A percentile compares a stretch with the other conserved stretches of the same genome.
These are phyloP conservation scores for Lathamus discolor DNA, from an alignment of 2,113 vertebrate species.

Conservation along the genomic window DNA sequence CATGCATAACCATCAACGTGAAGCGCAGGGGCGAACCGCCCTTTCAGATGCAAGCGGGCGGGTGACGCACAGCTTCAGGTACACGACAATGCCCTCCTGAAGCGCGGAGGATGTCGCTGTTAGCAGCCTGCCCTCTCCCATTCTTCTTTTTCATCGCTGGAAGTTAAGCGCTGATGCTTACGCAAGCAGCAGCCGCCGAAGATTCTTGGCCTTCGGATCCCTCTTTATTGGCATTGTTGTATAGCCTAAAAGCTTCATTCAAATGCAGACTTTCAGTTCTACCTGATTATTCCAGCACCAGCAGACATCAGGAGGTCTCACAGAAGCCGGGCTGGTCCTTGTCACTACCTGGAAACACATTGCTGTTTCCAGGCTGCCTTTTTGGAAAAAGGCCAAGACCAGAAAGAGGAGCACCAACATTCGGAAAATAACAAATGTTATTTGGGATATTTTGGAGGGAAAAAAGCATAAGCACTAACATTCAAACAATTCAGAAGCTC, in stretches of 20 bases:
- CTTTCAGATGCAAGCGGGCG: background rate
- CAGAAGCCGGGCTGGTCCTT: background rate
- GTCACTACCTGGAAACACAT: background rate
- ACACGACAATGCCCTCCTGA: background rate
- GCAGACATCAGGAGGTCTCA: background rate
- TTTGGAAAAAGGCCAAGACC: background rate
- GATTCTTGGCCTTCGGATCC: background rate
- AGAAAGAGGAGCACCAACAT: background rate
- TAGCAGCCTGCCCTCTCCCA: background rate
- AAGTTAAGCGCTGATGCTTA: background rate
- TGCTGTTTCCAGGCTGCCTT: background rate
- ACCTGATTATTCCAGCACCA: background rate
- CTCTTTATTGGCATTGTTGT: fast-evolving
- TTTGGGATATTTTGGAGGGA: background rate
- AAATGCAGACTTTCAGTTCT: background rate
- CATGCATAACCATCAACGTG: background rate
- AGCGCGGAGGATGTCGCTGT: background rate
- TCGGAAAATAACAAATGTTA: background rate
- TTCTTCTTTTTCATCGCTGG: background rate
- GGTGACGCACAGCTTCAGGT: background rate
- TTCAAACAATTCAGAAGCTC: background rate
- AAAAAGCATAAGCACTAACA: background rate
- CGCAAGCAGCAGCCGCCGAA: background rate
- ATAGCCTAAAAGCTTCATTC: background rate
- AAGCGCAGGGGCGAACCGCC: background rate